A percentile compares a stretch with the other conserved stretches of the same genome.
Conservation (phyloP, 1,140 invertebrate species). For the Zaprionus ornatus region DNA sequence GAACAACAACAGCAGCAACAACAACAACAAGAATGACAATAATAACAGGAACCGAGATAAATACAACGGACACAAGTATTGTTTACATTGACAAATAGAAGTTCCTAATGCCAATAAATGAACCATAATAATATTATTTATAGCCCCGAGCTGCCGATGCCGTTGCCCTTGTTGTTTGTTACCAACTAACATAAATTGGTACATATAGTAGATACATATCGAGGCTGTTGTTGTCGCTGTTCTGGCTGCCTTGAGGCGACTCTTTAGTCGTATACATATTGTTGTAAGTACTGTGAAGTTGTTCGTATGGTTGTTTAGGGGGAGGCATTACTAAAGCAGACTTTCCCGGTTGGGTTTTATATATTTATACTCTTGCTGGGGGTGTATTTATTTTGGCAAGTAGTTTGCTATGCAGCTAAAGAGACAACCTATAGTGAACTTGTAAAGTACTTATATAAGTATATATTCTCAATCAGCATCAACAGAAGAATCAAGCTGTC, state of each 20-base stretch:
- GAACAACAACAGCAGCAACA: background rate
- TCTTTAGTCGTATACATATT: slow-evolving; percentile 15
- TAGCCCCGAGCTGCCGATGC: slow-evolving; percentile 41
- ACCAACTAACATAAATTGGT: slow-evolving; percentile 19
- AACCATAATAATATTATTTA: slow-evolving; percentile 81
- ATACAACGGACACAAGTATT: slow-evolving; percentile 39
- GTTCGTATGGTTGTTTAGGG: background rate
- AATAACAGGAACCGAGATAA: slow-evolving; percentile 26
- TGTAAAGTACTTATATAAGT: too few relatives aligned
- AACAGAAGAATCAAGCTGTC: too few relatives aligned
- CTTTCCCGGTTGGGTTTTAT: background rate
- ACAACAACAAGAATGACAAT: background rate
- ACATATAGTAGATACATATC: slow-evolving; percentile 30
- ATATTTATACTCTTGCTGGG: background rate
- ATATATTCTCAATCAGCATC: too few relatives aligned
- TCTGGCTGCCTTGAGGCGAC: slow-evolving; percentile 8
- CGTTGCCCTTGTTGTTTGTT: background rate
- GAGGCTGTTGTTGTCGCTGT: background rate
- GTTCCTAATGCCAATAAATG: slow-evolving; percentile 65
- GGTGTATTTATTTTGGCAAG: background rate
- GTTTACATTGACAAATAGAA: slow-evolving; percentile 78
- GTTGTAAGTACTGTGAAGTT: slow-evolving; percentile 19
- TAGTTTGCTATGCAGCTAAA: background rate
- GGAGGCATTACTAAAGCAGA: slow-evolving; percentile 11
- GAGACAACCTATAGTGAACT: too few relatives aligned